Evolutionary conservation across 2,797 vertebrate species (phyloP).

Genomic region (Diplodus sargus): DNA sequence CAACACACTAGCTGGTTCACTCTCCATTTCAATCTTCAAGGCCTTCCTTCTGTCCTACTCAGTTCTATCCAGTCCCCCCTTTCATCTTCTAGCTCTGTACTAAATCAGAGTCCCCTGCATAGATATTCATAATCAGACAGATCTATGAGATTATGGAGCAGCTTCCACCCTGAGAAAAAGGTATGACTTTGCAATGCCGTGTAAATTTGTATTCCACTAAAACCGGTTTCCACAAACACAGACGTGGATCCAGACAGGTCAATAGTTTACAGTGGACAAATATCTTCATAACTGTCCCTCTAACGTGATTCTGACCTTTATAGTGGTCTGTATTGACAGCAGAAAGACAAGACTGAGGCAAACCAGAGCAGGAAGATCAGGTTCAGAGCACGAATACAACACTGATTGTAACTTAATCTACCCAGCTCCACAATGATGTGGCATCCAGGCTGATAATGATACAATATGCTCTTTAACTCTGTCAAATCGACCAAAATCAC

Average conservation of each 20-base stretch:
- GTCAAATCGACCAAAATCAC: slow-evolving; percentile 1
- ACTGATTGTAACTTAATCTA: slow-evolving; percentile 52
- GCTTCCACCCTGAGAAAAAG: no score
- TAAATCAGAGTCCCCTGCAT: no score
- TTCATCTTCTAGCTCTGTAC: no score
- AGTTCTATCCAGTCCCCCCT: no score
- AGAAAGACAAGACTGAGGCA: slow-evolving; percentile 47
- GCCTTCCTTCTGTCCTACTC: no score
- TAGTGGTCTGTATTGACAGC: slow-evolving; percentile 46
- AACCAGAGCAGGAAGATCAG: slow-evolving; percentile 68
- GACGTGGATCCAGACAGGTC: slow-evolving; percentile 49
- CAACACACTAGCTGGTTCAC: no score
- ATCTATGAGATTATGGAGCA: no score
- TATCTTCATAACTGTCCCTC: slow-evolving; percentile 46
- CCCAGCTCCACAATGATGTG: slow-evolving; percentile 16
- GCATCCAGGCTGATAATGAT: not conserved
- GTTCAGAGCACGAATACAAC: slow-evolving; percentile 20
- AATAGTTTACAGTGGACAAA: slow-evolving; percentile 47
- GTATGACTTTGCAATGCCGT: no score
- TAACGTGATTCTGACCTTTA: slow-evolving; percentile 52
- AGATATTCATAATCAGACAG: no score
- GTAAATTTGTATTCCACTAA: no score
- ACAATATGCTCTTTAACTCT: not conserved
- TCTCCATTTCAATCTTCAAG: no score
- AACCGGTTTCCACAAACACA: no score